Evolutionary conservation across 2,797 vertebrate genomes (phyloP).

Genomic region (Halcyon smyrnensis): DNA sequence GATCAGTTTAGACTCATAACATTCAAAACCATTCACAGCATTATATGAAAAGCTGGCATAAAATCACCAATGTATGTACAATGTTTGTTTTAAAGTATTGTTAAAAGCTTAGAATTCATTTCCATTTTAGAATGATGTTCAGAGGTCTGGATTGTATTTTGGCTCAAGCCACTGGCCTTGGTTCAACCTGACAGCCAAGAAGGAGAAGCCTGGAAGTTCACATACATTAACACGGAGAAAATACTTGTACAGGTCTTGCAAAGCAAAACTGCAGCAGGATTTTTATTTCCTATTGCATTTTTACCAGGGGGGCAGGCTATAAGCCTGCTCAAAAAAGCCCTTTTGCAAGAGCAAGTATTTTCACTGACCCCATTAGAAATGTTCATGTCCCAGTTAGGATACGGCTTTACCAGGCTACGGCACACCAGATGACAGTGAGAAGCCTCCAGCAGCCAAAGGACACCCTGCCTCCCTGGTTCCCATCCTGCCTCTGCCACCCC

Average conservation of each 20-base stretch:
- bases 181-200: background rate
- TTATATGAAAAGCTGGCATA: background rate
- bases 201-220: background rate
- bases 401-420: background rate
- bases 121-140: background rate
- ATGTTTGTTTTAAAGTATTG: background rate
- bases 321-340: background rate
- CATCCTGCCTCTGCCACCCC: background rate
- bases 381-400: background rate
- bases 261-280: background rate
- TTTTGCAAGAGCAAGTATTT: background rate
- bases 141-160: background rate
- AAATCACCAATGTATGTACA: background rate
- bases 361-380: background rate
- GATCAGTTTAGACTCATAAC: background rate
- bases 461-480: fast-evolving
- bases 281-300: background rate
- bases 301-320: background rate
- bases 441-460: background rate
- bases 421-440: background rate
- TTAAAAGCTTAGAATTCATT: background rate
- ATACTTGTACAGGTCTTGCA: background rate
- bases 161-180: background rate
- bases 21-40: background rate
- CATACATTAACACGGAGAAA: fast-evolving